Base-by-base conservation (phyloP, 2,113 vertebrate species). In the Neodontobutis hainanensis region DNA sequence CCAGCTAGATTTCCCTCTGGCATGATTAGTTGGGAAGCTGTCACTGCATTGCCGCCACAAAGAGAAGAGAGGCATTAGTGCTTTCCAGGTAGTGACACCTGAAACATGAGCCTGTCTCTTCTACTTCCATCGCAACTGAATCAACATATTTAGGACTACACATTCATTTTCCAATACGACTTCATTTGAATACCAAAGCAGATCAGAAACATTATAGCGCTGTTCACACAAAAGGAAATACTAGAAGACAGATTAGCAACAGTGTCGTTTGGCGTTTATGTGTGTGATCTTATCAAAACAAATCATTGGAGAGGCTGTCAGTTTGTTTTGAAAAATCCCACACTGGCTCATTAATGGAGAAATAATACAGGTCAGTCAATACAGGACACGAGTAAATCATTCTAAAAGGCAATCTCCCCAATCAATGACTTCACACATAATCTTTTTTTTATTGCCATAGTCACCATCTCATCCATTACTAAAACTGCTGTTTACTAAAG, bases 1-100 rank as follows among this genome's bases (percentile, higher is more conserved):
- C 61, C 48, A 43, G 38, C 53, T n/a, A 59, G 75, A 83, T 75
- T 80, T 79, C 75, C 80, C 82, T 61, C 75, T 50, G 79, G 76
- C 74, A 42, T 69, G 79, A 75, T 84, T 66, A 77, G 61, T 79
- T 36, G 47, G 64, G 58, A 60, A 70, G 73, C 61, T 70, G 70
- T 70, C 63, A 48, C 56, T 10, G 53, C 14, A 2, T 50, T 1
- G 55, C 64, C 60, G 55, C 64, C 60, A 60, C 65, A 78, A 68
- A 77, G 27, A 70, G 60, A 65, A 48, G 56, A 57, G 53, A 75
- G 8, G 52, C 64, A 67, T 77, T 44, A 16, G 57, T 70, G 36
- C 52, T 14, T 44, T 62, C 49, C 66, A 77, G 73, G 73, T 75
- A 59, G 64, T 32, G 58, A 70, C 70, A 71, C 55, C 52, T 66